Base-by-base conservation (phyloP, 2,888 invertebrate species). In the Lycaena phlaeas region DNA sequence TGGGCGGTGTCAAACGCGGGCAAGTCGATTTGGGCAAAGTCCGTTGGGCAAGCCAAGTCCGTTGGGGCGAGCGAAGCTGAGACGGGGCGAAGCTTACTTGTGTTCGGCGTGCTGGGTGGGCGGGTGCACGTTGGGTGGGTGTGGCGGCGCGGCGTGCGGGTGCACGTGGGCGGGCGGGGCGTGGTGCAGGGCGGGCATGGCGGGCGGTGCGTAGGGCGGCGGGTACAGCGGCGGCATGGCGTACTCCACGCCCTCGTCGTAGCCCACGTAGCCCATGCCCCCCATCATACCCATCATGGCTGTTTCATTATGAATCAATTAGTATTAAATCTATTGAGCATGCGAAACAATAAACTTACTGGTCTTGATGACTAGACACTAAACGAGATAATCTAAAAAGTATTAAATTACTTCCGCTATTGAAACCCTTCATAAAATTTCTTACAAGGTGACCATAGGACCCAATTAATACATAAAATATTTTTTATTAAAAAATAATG, bases 201-300 rank as follows among this genome's bases (percentile, higher is more conserved):
- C 46, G 40, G 43, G 50, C 43, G 50, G 51, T 36, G 38, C 49
- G 41, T 46, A 49, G 37, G 51, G 53, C 22, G 50, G 48, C 46
- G 49, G 50, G 54, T 50, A 50, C 50, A 41, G 46, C 36, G 46
- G 72, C 38, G 60, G 60, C 48, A 55, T 47, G n/a, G n/a, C 61
- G 59, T 68, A 77, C 59, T 76, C 75, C 41, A 68, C 59, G 22
- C 68, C 61, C 44, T 79, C 77, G 41, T 77, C 74, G 67, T 78
- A 74, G 37, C 64, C 64, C 52, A 77, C 57, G 66, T 78, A 82
- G 22, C 73, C 63, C 72, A 79, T 68, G 28, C 72, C 72, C 14
- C 74, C 61, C 74, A 82, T 72, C 76, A 82, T 76, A 40, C 78
- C 71, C 75, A 81, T 70, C 79, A 81, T 77, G 0, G 54, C 81